Percentiles rank a stretch among this genome's conserved stretches.
Evolutionary conservation across 1,140 invertebrate genomes (phyloP).

Genomic region (Papilio helenus): DNA sequence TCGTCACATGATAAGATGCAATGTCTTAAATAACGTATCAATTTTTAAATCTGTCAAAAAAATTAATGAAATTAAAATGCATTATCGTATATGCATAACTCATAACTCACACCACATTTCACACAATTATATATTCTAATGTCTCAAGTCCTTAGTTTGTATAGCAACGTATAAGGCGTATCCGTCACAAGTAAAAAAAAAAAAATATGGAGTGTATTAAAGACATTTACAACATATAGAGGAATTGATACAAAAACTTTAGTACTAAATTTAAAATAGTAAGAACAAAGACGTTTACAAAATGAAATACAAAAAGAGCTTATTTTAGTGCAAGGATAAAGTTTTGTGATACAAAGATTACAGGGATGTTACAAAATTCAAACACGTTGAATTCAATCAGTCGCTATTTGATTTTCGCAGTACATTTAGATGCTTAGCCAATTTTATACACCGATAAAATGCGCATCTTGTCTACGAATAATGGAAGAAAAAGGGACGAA

Average conservation of each 20-base stretch:
- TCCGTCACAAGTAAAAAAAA: no score
- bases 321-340: conserved; percentile 28
- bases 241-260: conserved; percentile 15
- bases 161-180: no score
- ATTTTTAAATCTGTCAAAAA: no score
- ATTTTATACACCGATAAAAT: conserved; percentile 37
- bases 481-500: conserved; percentile 14
- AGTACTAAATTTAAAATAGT: conserved; percentile 19
- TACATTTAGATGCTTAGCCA: conserved; percentile 30
- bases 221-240: conserved; percentile 33
- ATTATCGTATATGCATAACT: no score
- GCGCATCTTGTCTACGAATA: conserved; percentile 25
- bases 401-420: background rate
- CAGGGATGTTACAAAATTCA: background rate
- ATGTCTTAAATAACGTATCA: no score
- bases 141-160: no score
- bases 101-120: no score
- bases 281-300: conserved; percentile 25
- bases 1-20: no score
- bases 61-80: no score
- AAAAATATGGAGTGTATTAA: background rate
- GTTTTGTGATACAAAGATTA: background rate
- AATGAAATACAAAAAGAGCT: conserved; percentile 28
- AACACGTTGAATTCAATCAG: background rate
- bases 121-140: no score